Base-by-base conservation (phyloP, 1,140 invertebrate species). In the Drosophila nigrodunni region DNA sequence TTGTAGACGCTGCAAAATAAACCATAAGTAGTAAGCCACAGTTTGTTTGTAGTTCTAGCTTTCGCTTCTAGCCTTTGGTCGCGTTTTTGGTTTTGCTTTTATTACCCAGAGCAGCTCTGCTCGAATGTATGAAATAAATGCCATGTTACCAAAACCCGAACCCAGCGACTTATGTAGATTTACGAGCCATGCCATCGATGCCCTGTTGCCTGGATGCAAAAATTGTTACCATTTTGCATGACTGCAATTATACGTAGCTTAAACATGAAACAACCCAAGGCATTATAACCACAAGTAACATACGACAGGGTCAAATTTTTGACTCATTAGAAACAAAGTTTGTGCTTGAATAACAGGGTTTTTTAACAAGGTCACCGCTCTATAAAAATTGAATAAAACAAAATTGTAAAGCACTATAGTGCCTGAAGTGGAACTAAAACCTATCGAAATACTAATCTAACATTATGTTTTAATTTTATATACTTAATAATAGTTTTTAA, bases 41-140 rank as follows among this genome's bases (percentile, higher is more conserved):
- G 52, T 50, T 70, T 65, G 57, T 30, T 30, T 30, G 66, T 70
- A 69, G 81, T 59, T 65, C 44, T 46, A 15, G 44, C 35, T 44
- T 73, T 69, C 34, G 50, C 49, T 15, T 74, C 41, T 66, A 43
- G 52, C n/a, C 34, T 47, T 60, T 74, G 58, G 52, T 55, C 74
- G 72, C 73, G 73, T 80, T 83, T 80, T 83, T 77, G 72, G 62
- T 77, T 87, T 89, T 30, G 25, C 25, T 30, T 30, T 21, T 21
- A 87, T 88, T 49, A 74, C 77, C 77, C 50, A 41, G 69, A 69
- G 81, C 74, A 66, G 57, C 54, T 35, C 41, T 41, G 59, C 61
- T 80, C 75, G 83, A 89, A 89, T 89, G 89, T 88, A 89, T 83
- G 85, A 89, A 88, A 89, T 88, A 83, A 89, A 88, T 88, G 80